Base-by-base conservation (phyloP, 2,888 invertebrate genomes). In the Mystacides longicornis region DNA sequence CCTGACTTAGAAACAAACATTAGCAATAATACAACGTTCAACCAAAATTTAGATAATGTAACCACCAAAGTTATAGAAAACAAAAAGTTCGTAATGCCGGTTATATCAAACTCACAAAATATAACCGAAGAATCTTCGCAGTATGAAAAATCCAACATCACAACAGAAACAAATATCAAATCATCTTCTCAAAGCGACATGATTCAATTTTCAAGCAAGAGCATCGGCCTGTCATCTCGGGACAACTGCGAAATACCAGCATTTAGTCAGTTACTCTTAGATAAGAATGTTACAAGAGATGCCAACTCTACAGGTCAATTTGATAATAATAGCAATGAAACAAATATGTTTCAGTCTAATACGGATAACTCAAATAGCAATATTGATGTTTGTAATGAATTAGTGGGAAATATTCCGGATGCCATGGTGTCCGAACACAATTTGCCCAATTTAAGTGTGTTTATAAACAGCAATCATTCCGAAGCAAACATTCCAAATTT, bases 1-100 rank as follows among this genome's bases (percentile, higher is more conserved):
- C 64, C 66, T 23, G 58, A 62, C 54, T 59, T 65, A 14, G 65
- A 64, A 52, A 61, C 64, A 42, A 14, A 37, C 14, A 14, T 3
- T 37, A 58, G 31, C 21, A 51, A 23, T 31, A 23, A 50, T 14
- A 16, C 51, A 2, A 60, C 60, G 2, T 56, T 55, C 46, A 54
- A 60, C 49, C 49, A 58, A 51, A 62, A 62, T 33, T 31, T 61
- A 16, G 50, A 61, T 23, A 51, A 58, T 22, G 49, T 54, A 31
- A 9, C 31, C n/a, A 18, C 45, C n/a, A 43, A 54, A n/a, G 16
- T 23, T 20, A 23, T 48, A 5, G 23, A 49, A 23, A 18, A 45
- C 19, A 43, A 54, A 31, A 49, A 49, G 14, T 55, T 47, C 47
- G 27, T 55, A 48, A 22, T 51, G 21, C 47, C 51, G 14, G 20